phyloP scores from a whole-genome alignment of 2,113 vertebrate genomes.

The Callorhinus ursinus region DNA sequence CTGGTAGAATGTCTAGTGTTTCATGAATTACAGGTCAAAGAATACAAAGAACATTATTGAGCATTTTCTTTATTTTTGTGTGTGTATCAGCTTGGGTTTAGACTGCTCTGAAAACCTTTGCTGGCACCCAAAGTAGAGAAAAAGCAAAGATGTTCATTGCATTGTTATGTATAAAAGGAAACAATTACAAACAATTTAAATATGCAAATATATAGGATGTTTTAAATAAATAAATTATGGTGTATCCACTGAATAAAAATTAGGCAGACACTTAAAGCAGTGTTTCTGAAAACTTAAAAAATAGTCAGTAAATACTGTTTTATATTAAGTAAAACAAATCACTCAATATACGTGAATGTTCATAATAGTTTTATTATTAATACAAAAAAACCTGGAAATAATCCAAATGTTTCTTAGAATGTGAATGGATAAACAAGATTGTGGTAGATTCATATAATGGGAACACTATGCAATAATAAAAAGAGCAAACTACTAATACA shows the following conservation, averaged over 20 bases:
- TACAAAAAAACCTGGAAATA: not conserved
- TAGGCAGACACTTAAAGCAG: not conserved
- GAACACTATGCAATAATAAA: not conserved
- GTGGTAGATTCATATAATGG: not conserved
- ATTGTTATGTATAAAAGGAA: conserved; percentile 30
- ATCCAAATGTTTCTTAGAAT: not conserved
- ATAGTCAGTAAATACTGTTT: not conserved
- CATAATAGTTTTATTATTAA: conserved; percentile 1
- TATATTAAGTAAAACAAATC: not conserved
- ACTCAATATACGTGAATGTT: not conserved
- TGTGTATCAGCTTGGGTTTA: not conserved
- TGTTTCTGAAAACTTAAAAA: not conserved
- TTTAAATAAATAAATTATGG: conserved; percentile 12
- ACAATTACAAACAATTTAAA: conserved; percentile 30
- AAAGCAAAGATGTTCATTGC: not conserved
- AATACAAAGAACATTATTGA: conserved; percentile 38
- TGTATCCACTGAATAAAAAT: not conserved
- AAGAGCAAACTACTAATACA: not conserved
- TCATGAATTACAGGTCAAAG: not conserved
- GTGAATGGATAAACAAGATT: not conserved
- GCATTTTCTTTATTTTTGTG: not conserved
- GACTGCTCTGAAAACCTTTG: conserved; percentile 13
- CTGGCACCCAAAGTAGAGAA: not conserved
- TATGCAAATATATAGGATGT: not conserved
- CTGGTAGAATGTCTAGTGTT: not conserved